A percentile compares a stretch with the other conserved stretches of the same genome.
These are phyloP conservation scores for Zootoca vivipara DNA, from an alignment of 2,113 vertebrate genomes.

Conservation along the genomic window DNA sequence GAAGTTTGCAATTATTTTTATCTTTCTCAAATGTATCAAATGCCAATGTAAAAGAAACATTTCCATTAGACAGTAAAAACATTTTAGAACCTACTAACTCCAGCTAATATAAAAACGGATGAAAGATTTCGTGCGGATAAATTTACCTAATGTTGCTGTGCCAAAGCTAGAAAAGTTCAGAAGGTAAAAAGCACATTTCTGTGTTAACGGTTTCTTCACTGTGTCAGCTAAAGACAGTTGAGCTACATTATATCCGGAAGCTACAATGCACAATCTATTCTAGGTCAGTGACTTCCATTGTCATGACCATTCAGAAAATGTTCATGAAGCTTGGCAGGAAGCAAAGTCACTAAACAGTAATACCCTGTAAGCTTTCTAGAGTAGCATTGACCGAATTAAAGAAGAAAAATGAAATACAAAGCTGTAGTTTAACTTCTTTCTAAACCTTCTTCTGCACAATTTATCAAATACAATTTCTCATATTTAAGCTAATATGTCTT, in stretches of 20 bases:
- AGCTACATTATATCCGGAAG: constrained; percentile 46
- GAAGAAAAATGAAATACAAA: constrained; percentile 22
- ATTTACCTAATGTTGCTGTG: neutral
- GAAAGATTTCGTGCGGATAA: constrained; percentile 18
- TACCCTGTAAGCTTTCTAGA: constrained; percentile 37
- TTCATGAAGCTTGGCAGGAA: constrained; percentile 45
- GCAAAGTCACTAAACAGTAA: constrained; percentile 38
- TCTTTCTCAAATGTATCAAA: neutral
- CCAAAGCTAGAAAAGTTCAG: constrained; percentile 36
- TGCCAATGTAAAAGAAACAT: neutral
- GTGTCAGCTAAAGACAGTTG: constrained; percentile 45
- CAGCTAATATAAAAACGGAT: constrained; percentile 3
- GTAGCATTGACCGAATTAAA: constrained; percentile 35
- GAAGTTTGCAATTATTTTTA: constrained; percentile 13
- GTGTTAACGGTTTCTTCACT: constrained; percentile 38
- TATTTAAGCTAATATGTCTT: constrained; percentile 3
- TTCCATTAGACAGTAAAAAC: neutral
- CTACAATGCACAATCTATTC: constrained; percentile 58
- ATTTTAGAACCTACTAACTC: neutral
- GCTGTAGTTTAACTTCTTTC: constrained; percentile 31
- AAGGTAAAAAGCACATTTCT: constrained; percentile 43
- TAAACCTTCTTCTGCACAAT: constrained; percentile 4
- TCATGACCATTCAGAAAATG: constrained; percentile 49
- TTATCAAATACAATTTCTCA: constrained; percentile 20
- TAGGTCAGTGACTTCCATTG: constrained; percentile 61